These are phyloP conservation scores for Podarcis siculus DNA, from an alignment of 2,797 vertebrate genomes.

Conservation along the genomic window DNA sequence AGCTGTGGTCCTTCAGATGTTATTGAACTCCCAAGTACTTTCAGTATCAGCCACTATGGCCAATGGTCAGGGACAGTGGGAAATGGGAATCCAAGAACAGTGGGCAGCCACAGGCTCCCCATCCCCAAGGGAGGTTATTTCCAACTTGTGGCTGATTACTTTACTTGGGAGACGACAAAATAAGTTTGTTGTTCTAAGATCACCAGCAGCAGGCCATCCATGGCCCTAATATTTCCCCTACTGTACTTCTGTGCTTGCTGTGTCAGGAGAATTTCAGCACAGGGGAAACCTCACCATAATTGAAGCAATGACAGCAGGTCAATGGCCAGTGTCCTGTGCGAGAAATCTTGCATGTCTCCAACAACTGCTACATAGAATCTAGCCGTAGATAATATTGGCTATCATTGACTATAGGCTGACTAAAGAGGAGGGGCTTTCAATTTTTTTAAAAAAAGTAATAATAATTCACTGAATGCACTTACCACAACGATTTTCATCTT, in stretches of 20 bases:
- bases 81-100: too few species aligned
- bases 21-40: too few species aligned
- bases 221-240: not conserved
- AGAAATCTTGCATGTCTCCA: not conserved
- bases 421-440: not conserved
- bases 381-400: not conserved
- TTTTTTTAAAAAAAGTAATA: not conserved
- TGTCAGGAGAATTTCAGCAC: not conserved
- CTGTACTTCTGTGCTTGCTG: not conserved
- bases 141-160: not conserved
- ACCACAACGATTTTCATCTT: conserved; percentile 89
- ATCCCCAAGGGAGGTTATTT: not conserved
- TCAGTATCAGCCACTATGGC: too few species aligned
- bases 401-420: not conserved
- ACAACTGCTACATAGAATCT: not conserved
- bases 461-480: conserved; percentile 51
- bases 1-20: not conserved
- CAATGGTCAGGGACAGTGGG: too few species aligned
- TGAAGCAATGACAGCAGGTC: not conserved
- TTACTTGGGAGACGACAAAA: not conserved
- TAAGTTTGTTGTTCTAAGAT: too few species aligned
- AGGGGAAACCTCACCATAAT: too few species aligned
- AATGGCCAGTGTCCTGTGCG: not conserved
- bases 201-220: not conserved
- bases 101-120: too few species aligned